Conservation (phyloP, 2,113 vertebrate species). For the Ciconia maguari region DNA sequence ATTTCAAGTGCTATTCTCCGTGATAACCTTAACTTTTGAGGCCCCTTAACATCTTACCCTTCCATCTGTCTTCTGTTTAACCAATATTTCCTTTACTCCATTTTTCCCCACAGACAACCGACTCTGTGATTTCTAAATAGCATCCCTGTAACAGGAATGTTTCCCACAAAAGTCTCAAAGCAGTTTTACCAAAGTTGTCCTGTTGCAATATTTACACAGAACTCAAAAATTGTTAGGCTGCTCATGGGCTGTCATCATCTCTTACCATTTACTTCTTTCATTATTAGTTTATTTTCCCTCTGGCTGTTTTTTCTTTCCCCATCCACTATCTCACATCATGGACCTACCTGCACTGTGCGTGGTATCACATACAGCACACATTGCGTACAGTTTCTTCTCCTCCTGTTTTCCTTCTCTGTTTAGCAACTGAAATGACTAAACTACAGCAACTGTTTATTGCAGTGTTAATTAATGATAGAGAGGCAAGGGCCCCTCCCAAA, state of each 20-base stretch:
- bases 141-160: neutral
- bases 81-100: neutral
- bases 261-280: neutral
- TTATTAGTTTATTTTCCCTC: neutral
- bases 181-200: neutral
- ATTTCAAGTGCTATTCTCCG: neutral
- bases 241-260: neutral
- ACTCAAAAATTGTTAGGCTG: neutral
- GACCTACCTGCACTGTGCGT: neutral
- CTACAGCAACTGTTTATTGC: neutral
- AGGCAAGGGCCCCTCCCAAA: neutral
- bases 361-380: neutral
- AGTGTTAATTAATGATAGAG: neutral
- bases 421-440: neutral
- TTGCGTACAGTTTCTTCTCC: accelerated
- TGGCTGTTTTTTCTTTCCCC: neutral
- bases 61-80: neutral
- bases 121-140: neutral
- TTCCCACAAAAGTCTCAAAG: neutral
- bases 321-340: neutral
- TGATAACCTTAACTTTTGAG: neutral
- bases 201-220: neutral
- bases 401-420: neutral
- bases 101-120: neutral
- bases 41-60: neutral